These are phyloP conservation scores for Thereva unica DNA, from an alignment of 2,888 invertebrate species.

Conservation along the genomic window DNA sequence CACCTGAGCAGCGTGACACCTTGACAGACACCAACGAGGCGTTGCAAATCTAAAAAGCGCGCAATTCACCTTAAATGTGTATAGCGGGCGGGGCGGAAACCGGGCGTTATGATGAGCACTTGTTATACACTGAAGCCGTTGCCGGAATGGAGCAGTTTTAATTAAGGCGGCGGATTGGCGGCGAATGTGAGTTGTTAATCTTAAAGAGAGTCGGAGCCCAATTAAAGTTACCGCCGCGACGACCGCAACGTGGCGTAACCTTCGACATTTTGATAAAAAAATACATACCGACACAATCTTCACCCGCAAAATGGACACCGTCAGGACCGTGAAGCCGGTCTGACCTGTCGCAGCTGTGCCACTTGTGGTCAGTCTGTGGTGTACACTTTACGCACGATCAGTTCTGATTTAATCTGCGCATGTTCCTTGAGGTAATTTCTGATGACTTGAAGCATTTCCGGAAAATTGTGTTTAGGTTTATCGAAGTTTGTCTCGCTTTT, in stretches of 20 bases:
- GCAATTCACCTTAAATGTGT: conserved; percentile 23
- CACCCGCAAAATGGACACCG: not conserved
- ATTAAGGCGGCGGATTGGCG: conserved; percentile 27
- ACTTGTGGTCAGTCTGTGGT: conserved; percentile 20
- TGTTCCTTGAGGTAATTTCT: conserved; percentile 5
- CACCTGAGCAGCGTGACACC: conserved; percentile 11
- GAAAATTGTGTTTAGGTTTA: too few relatives aligned
- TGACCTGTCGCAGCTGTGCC: not conserved
- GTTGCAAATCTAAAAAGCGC: not conserved
- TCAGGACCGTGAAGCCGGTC: not conserved
- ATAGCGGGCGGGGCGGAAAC: conserved; percentile 25
- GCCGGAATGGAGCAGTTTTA: conserved; percentile 20
- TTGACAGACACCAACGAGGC: conserved; percentile 8
- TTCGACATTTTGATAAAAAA: conserved; percentile 18
- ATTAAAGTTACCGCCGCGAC: conserved; percentile 19
- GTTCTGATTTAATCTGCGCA: conserved; percentile 21
- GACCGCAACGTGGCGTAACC: conserved; percentile 9
- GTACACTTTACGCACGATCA: conserved; percentile 26
- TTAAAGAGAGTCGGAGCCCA: conserved; percentile 2
- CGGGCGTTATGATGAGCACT: conserved; percentile 22
- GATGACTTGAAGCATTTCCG: not conserved
- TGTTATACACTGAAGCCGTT: conserved; percentile 2
- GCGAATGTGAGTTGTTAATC: conserved; percentile 10
- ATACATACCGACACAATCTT: not conserved
- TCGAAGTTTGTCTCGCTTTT: too few relatives aligned